Percentiles rank a stretch among this genome's conserved stretches.
Evolutionary conservation across 1,140 invertebrate genomes (phyloP).

Genomic region (Manduca sexta): DNA sequence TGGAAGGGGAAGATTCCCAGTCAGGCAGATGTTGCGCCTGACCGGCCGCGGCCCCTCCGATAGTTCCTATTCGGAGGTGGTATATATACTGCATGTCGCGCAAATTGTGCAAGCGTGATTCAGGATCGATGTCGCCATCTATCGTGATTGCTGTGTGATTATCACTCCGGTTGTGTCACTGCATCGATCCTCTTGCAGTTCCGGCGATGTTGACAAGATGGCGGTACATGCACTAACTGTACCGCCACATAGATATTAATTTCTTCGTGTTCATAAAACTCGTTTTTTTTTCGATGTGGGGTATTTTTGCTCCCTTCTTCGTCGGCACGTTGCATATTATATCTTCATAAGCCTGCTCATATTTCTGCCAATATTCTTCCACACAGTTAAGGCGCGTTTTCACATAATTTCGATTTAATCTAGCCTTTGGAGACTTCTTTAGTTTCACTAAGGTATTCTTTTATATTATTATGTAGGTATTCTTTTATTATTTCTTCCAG

Average conservation of each 20-base stretch:
- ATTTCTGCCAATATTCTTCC: conserved; percentile 4
- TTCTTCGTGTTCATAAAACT: conserved; percentile 13
- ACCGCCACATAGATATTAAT: background rate
- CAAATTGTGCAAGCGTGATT: conserved; percentile 1
- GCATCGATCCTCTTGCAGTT: too few relatives aligned
- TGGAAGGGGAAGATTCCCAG: too few relatives aligned
- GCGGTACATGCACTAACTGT: too few relatives aligned
- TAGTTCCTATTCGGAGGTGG: background rate
- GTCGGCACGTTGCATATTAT: conserved; percentile 3
- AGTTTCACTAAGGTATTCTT: conserved; percentile 10
- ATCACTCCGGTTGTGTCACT: too few relatives aligned
- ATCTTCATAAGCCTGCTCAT: conserved; percentile 1
- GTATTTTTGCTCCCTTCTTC: conserved; percentile 2
- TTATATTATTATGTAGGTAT: too few relatives aligned
- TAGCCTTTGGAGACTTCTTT: conserved; percentile 9
- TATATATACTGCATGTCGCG: background rate
- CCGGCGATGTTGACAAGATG: too few relatives aligned
- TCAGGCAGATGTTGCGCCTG: too few relatives aligned
- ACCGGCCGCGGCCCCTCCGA: too few relatives aligned
- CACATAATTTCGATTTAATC: conserved; percentile 10
- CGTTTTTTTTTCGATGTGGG: conserved; percentile 5
- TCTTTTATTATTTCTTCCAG: too few relatives aligned
- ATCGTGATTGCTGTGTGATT: too few relatives aligned
- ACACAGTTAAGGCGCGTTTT: conserved; percentile 6
- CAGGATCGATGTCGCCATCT: too few relatives aligned